These are phyloP conservation scores for Channa striata DNA, from an alignment of 2,797 vertebrate genomes.

Conservation along the genomic window DNA sequence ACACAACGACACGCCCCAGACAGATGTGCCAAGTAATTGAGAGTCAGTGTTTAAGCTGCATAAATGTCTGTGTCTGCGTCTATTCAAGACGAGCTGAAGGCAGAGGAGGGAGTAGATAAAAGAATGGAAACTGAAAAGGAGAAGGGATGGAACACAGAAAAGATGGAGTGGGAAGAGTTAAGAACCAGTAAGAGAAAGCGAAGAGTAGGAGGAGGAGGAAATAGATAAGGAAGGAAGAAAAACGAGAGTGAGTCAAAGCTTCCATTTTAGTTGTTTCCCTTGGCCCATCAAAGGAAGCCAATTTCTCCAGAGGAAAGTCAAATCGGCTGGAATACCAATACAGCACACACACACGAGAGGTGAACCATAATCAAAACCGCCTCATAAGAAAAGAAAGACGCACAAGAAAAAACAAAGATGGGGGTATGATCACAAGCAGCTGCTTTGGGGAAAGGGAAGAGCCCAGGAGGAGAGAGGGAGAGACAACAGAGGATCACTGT, in stretches of 20 bases:
- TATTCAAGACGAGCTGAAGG: conserved; percentile 32
- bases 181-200: conserved; percentile 45
- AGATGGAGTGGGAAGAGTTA: conserved; percentile 51
- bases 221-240: conserved; percentile 32
- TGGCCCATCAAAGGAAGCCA: conserved; percentile 63
- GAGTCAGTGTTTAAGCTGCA: conserved; percentile 37
- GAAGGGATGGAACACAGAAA: conserved; percentile 31
- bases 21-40: conserved; percentile 43
- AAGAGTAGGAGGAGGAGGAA: conserved; percentile 25
- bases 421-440: conserved; percentile 46
- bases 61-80: conserved; percentile 14
- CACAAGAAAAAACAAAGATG: conserved; percentile 19
- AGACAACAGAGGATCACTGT: conserved; percentile 31
- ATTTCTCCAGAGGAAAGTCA: conserved; percentile 63
- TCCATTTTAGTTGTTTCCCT: conserved; percentile 57
- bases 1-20: conserved; percentile 37
- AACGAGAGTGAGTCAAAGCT: conserved; percentile 57
- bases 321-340: conserved; percentile 67
- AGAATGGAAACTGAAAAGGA: conserved; percentile 35
- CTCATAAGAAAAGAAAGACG: conserved; percentile 43
- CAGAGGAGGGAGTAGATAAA: conserved; percentile 18
- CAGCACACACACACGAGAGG: conserved; percentile 35
- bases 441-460: conserved; percentile 33
- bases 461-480: conserved; percentile 16
- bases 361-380: conserved; percentile 62